Evolutionary conservation across 64 coral and sea anemone species (phyloP).

Genomic region (Montipora efflorescens): DNA sequence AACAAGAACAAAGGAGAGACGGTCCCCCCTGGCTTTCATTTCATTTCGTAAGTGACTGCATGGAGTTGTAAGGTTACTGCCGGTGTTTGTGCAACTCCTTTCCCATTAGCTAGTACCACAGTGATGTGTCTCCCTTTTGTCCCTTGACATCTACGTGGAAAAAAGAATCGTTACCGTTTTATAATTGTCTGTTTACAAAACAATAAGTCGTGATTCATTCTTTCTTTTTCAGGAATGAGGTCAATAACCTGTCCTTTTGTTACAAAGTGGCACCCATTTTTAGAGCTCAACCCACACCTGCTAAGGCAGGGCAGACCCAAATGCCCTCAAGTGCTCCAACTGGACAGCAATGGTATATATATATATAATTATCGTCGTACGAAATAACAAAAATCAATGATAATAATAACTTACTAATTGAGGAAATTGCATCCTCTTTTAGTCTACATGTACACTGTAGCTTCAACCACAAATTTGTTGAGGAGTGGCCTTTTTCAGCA

Average conservation of each 20-base stretch:
- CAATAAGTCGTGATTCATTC: not conserved
- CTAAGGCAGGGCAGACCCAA: slow-evolving; percentile 28
- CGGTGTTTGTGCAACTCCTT: not conserved
- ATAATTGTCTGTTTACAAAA: too few species aligned
- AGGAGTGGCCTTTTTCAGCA: too few species aligned
- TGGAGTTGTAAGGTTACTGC: not conserved
- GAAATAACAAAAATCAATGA: not conserved
- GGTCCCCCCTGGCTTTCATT: slow-evolving; percentile 78
- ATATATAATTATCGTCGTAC: not conserved
- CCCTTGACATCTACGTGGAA: too few species aligned
- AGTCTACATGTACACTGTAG: too few species aligned
- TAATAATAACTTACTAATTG: not conserved
- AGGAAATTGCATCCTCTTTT: too few species aligned
- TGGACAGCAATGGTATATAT: slow-evolving; percentile 81
- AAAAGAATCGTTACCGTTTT: too few species aligned
- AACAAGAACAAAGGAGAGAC: slow-evolving; percentile 87
- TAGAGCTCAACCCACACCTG: slow-evolving; percentile 15
- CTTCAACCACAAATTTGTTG: too few species aligned
- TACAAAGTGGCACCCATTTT: slow-evolving; percentile 56
- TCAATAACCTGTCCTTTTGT: slow-evolving; percentile 86
- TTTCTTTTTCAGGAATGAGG: slow-evolving; percentile 78
- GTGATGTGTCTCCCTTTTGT: too few species aligned
- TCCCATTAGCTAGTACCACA: too few species aligned
- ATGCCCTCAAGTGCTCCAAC: slow-evolving; percentile 47
- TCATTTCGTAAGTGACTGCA: slow-evolving; percentile 70